Percentiles rank a stretch among this genome's conserved stretches.
Conservation (phyloP, 1,140 invertebrate genomes). For the Trichomalopsis sarcophagae region DNA sequence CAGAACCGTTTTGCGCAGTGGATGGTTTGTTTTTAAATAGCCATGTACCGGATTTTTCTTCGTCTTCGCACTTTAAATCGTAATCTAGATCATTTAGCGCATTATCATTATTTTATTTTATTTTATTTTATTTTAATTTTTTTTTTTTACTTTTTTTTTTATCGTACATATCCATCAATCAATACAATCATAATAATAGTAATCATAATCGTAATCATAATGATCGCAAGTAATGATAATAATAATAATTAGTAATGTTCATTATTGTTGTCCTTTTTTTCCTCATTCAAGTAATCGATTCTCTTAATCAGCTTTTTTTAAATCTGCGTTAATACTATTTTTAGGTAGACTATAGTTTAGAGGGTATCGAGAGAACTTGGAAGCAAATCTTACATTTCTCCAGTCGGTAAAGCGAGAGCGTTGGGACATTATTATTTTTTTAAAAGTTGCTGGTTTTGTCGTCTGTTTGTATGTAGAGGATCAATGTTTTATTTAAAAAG, state of each 20-base stretch:
- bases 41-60: slow-evolving; percentile 69
- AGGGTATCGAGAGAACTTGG: slow-evolving; percentile 70
- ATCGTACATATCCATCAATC: slow-evolving; percentile 55
- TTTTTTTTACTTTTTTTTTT: slow-evolving; percentile 36
- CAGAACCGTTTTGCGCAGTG: slow-evolving; percentile 70
- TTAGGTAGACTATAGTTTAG: slow-evolving; percentile 73
- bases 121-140: not conserved
- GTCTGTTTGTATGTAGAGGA: slow-evolving; percentile 48
- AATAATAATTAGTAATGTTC: slow-evolving; percentile 57
- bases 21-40: slow-evolving; percentile 69
- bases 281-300: slow-evolving; percentile 68
- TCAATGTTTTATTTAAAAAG: slow-evolving; percentile 45
- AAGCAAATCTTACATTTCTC: slow-evolving; percentile 70
- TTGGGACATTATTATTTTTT: slow-evolving; percentile 35
- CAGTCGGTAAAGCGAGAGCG: slow-evolving; percentile 61
- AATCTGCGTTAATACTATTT: slow-evolving; percentile 66
- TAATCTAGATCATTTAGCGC: slow-evolving; percentile 68
- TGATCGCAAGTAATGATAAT: slow-evolving; percentile 50
- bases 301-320: slow-evolving; percentile 67
- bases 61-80: slow-evolving; percentile 59
- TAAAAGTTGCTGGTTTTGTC: slow-evolving; percentile 41
- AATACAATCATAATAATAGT: slow-evolving; percentile 42
- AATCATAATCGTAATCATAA: slow-evolving; percentile 46
- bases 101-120: slow-evolving; percentile 24
- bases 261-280: slow-evolving; percentile 35